These are phyloP conservation scores for Aphaenogaster ashmeadi DNA, from an alignment of 1,140 invertebrate genomes.

Conservation along the genomic window DNA sequence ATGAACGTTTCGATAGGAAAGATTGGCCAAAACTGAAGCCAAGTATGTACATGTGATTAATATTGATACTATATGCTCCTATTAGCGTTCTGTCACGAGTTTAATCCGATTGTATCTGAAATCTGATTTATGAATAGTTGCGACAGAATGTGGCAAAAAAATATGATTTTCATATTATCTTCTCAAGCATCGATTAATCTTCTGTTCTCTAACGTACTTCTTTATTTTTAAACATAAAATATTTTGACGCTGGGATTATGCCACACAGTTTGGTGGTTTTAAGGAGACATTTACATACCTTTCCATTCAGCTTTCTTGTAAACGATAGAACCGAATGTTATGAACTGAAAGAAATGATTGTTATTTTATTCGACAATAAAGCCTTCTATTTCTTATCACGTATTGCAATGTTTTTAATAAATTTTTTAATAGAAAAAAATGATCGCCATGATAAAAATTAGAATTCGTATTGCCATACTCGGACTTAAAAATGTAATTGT, in stretches of 20 bases:
- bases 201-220: neutral
- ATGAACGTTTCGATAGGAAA: slow-evolving; percentile 88
- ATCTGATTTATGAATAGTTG: neutral
- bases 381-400: slow-evolving; percentile 31
- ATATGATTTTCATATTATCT: neutral
- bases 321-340: neutral
- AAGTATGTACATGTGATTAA: slow-evolving; percentile 72
- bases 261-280: neutral
- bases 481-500: slow-evolving; percentile 2
- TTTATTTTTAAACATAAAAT: neutral
- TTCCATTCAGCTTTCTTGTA: neutral
- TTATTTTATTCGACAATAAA: slow-evolving; percentile 7
- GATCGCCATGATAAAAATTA: neutral
- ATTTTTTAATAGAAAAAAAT: neutral
- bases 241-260: neutral
- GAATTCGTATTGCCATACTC: too few relatives aligned
- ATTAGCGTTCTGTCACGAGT: neutral
- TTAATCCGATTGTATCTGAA: neutral
- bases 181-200: neutral
- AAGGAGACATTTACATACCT: neutral
- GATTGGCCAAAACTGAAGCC: slow-evolving; percentile 89
- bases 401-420: neutral
- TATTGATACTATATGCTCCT: neutral
- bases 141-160: neutral
- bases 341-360: neutral